Conservation (phyloP, 2,888 invertebrate genomes). For the Mythimna impura region DNA sequence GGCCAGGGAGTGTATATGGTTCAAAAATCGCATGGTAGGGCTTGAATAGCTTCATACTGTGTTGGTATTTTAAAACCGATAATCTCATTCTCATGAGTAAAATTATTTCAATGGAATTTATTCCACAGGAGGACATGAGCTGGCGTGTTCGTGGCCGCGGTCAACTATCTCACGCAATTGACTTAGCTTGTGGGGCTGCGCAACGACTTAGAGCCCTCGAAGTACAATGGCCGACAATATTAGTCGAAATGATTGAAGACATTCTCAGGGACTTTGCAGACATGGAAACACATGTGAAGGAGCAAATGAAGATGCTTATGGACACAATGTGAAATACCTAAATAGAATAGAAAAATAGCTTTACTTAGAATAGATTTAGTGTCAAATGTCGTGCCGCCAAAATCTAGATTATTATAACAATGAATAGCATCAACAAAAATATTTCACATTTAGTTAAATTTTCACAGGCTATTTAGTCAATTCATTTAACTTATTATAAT, state of each 20-base stretch:
- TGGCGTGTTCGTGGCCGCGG: conserved; percentile 94
- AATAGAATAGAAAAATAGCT: conserved; percentile 19
- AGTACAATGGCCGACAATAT: conserved; percentile 94
- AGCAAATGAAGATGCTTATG: conserved; percentile 90
- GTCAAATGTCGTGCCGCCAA: conserved; percentile 60
- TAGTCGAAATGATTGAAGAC: conserved; percentile 94
- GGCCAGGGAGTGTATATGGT: neutral
- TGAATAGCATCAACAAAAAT: conserved; percentile 16
- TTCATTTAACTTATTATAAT: conserved; percentile 7
- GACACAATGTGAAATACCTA: conserved; percentile 74
- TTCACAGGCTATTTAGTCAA: conserved; percentile 13
- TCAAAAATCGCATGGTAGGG: neutral
- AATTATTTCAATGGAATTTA: conserved; percentile 22
- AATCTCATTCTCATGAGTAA: neutral
- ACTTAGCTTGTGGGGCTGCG: conserved; percentile 94
- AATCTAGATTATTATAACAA: conserved; percentile 31
- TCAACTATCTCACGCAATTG: conserved; percentile 93
- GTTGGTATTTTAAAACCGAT: neutral
- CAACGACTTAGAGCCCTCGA: conserved; percentile 94
- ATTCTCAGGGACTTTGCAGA: conserved; percentile 95
- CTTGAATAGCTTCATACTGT: neutral
- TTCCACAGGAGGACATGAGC: conserved; percentile 92
- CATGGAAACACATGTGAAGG: conserved; percentile 94
- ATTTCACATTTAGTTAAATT: conserved; percentile 17
- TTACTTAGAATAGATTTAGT: conserved; percentile 56